These are phyloP conservation scores for Hydraecia micacea DNA, from an alignment of 2,888 invertebrate genomes.

Conservation along the genomic window DNA sequence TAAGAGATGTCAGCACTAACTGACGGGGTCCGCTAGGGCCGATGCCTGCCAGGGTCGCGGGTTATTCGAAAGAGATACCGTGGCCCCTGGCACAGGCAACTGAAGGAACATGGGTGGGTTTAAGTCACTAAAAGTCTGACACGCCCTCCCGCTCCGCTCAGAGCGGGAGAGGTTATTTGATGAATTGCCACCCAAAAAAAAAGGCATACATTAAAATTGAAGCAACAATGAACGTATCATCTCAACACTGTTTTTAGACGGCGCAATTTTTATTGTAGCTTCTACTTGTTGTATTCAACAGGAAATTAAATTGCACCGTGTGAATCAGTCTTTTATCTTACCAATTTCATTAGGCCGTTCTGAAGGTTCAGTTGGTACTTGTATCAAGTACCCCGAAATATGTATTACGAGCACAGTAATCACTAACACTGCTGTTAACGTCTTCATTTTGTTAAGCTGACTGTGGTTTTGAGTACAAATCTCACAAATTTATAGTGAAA, in stretches of 20 bases:
- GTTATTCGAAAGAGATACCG: no score
- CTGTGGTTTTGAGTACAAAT: slow-evolving; percentile 60
- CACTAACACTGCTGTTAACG: slow-evolving; percentile 73
- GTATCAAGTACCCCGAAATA: slow-evolving; percentile 79
- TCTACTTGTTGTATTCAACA: background rate
- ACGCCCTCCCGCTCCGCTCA: no score
- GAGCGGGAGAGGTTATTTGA: no score
- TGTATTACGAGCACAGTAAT: slow-evolving; percentile 62
- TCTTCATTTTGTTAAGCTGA: slow-evolving; percentile 78
- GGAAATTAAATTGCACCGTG: background rate
- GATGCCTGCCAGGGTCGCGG: no score
- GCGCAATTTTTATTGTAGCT: background rate
- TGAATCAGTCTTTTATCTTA: slow-evolving; percentile 47
- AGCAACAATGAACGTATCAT: background rate
- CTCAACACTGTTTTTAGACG: background rate
- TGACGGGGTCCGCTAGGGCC: no score
- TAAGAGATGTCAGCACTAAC: no score
- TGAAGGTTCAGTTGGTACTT: slow-evolving; percentile 75
- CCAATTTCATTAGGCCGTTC: slow-evolving; percentile 49
- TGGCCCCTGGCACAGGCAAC: no score
- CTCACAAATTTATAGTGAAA: slow-evolving; percentile 70
- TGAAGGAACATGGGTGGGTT: no score
- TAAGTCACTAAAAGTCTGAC: no score
- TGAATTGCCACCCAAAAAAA: no score
- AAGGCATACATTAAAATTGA: no score